These are phyloP conservation scores for Macroglossus sobrinus DNA, from an alignment of 2,113 vertebrate genomes.

Conservation along the genomic window DNA sequence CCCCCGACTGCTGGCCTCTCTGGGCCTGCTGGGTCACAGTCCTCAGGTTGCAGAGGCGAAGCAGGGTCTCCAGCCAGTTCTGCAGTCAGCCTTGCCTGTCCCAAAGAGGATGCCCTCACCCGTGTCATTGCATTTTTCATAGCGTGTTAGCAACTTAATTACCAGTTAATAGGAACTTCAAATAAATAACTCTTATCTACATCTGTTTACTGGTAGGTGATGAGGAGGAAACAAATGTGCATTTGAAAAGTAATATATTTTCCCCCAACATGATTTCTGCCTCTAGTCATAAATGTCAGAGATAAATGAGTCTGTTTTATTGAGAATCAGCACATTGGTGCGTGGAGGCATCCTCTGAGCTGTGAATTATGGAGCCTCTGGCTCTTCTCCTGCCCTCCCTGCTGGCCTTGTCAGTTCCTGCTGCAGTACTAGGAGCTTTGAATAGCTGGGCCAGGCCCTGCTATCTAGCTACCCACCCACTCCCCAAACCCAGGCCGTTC, in stretches of 20 bases:
- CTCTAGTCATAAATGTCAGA: background rate
- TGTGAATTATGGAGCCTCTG: background rate
- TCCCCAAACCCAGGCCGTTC: background rate
- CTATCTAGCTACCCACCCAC: fast-evolving
- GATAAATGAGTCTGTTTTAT: background rate
- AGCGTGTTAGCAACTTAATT: background rate
- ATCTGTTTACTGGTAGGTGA: constrained; percentile 6
- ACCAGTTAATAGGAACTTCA: background rate
- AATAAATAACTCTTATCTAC: background rate
- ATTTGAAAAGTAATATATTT: background rate
- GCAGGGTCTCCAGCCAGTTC: background rate
- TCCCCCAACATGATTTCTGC: background rate
- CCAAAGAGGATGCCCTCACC: background rate
- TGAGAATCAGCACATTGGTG: background rate
- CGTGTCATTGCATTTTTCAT: background rate
- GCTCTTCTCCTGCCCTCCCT: fast-evolving
- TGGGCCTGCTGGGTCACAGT: background rate
- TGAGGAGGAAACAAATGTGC: background rate
- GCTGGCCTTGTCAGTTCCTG: fast-evolving
- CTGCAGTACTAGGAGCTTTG: background rate
- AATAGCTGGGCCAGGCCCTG: background rate
- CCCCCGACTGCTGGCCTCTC: fast-evolving
- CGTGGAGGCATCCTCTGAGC: background rate
- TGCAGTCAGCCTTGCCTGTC: background rate
- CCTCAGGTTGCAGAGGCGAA: fast-evolving